Evolutionary conservation across 2,113 vertebrate species (phyloP), one percentile per base, ranked within the genome.

Genomic region (Sinocyclocheilus anshuiensis): DNA sequence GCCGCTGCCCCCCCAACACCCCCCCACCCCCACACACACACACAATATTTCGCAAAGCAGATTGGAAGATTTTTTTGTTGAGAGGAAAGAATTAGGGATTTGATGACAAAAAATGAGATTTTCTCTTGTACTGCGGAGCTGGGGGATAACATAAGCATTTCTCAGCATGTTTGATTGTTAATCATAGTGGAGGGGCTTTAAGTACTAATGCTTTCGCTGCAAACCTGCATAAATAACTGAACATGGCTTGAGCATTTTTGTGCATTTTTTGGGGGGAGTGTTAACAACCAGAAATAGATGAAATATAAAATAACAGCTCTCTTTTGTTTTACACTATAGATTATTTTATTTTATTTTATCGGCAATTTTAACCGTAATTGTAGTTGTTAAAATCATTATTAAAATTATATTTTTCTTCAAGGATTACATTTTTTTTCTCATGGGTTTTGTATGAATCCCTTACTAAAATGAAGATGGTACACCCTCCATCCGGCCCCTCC

Each of bases 31-130:
- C n/a, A n/a, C n/a, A n/a, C n/a, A n/a, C n/a, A n/a, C 94, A 94
- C 94, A 94, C 95, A 82, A 96, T 96, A 95, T 95, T 95, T 95
- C 95, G 96, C 93, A 96, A 97, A 97, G 96, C 95, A 97, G 96
- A 97, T 96, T 96, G 96, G 95, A 95, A 95, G 95, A 94, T 89
- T 83, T 90, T 76, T 24, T 86, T 86, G 85, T 88, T 48, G 87
- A 90, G 85, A 95, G 96, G 95, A 94, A 94, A 93, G 96, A 93
- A 94, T 94, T 94, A 95, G 94, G 94, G 96, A 96, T 96, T 96
- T 94, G 81, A 89, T 91, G 88, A 92, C 91, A 92, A 92, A 92
- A 92, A 92, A 89, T n/a, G 91, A 92, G 90, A 91, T 92, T 90
- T 92, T 87, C 91, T 87, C 90, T 90, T 92, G 89, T 91, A 89